Conservation (phyloP, 2,888 invertebrate species). For the Brenthis hecate region DNA sequence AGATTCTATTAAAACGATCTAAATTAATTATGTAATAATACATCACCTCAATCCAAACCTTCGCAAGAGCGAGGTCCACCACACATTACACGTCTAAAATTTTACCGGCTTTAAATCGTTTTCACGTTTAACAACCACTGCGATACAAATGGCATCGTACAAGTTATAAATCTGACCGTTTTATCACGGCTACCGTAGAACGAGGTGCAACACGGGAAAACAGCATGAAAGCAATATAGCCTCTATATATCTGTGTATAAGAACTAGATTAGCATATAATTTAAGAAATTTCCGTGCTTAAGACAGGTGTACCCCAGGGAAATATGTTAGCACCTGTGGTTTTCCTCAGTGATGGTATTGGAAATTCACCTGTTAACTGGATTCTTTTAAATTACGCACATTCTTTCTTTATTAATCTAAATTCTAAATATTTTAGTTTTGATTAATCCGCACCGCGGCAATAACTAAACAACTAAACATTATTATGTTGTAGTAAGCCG, state of each 20-base stretch:
- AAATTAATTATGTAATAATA: conserved; percentile 26
- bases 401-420: neutral
- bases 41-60: conserved; percentile 33
- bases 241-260: conserved; percentile 11
- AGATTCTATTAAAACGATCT: neutral
- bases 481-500: neutral
- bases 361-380: conserved; percentile 41
- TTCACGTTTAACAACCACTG: conserved; percentile 62
- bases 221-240: conserved; percentile 9
- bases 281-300: neutral
- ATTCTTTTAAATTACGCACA: conserved; percentile 35
- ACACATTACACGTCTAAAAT: conserved; percentile 51
- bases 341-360: conserved; percentile 41
- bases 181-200: conserved; percentile 64
- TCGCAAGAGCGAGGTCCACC: conserved; percentile 45
- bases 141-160: conserved; percentile 63
- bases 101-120: conserved; percentile 62
- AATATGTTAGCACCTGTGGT: conserved; percentile 51
- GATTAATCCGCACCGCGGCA: no score
- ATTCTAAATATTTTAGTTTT: no score
- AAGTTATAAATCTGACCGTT: conserved; percentile 68
- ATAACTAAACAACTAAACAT: no score
- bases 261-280: neutral
- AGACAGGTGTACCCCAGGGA: conserved; percentile 52
- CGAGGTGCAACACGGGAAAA: conserved; percentile 37